Conservation (phyloP, 1,140 invertebrate species). For the Spodoptera litura region DNA sequence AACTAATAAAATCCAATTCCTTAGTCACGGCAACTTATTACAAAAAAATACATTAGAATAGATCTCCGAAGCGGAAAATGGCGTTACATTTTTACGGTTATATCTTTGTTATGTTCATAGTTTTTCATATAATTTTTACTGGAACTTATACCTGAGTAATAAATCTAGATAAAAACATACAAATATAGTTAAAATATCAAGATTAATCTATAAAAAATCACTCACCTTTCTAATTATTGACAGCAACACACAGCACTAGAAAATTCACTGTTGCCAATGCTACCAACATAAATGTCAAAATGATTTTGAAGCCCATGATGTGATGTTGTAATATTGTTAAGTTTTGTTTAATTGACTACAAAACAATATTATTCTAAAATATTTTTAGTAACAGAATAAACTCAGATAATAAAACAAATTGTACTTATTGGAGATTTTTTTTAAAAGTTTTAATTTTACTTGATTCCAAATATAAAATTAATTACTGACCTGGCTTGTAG, state of each 20-base stretch:
- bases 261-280: conserved; percentile 75
- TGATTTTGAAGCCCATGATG: conserved; percentile 26
- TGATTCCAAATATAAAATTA: not conserved
- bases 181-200: conserved; percentile 29
- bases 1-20: conserved; percentile 40
- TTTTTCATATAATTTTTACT: not conserved
- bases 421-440: not conserved
- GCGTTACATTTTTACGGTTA: conserved; percentile 73
- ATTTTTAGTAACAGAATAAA: no score
- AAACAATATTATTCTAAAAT: not conserved
- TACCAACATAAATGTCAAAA: conserved; percentile 61
- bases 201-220: conserved; percentile 63
- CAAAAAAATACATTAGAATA: conserved; percentile 56
- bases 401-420: not conserved
- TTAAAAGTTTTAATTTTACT: not conserved
- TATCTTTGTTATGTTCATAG: conserved; percentile 42
- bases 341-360: conserved; percentile 41
- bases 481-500: no score
- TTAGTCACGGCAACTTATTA: conserved; percentile 43
- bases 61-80: conserved; percentile 74
- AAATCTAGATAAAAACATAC: conserved; percentile 34
- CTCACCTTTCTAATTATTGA: conserved; percentile 82
- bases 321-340: conserved; percentile 49
- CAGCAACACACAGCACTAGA: conserved; percentile 78
- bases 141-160: not conserved